These are phyloP conservation scores for Myotis pilosus DNA, from an alignment of 2,797 vertebrate genomes.

Conservation along the genomic window DNA sequence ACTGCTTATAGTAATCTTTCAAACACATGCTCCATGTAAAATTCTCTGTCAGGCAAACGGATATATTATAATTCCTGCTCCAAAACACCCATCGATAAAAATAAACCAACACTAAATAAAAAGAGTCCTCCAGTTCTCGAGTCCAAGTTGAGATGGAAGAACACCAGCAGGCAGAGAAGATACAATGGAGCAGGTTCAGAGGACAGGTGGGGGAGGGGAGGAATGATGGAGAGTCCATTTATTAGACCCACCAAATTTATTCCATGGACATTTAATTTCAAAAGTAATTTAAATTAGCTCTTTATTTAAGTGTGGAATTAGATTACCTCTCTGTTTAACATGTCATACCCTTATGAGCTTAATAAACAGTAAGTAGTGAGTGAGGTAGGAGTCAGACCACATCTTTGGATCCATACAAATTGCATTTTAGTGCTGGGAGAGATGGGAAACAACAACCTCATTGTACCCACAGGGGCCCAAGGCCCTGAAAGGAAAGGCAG, in stretches of 20 bases:
- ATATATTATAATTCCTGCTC: conserved; percentile 65
- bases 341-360: conserved; percentile 59
- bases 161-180: neutral
- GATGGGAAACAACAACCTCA: neutral
- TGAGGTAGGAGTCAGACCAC: neutral
- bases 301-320: conserved; percentile 75
- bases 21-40: conserved; percentile 69
- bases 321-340: conserved; percentile 62
- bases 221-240: conserved; percentile 22
- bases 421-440: neutral
- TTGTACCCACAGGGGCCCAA: neutral
- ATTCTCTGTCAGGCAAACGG: conserved; percentile 69
- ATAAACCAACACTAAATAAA: conserved; percentile 75
- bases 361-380: conserved; percentile 37
- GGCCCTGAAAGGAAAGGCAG: neutral
- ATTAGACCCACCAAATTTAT: conserved; percentile 62
- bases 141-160: neutral
- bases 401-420: conserved; percentile 44
- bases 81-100: conserved; percentile 68
- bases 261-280: conserved; percentile 69
- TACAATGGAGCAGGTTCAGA: neutral
- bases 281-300: conserved; percentile 74
- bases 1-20: conserved; percentile 78
- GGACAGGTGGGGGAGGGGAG: neutral
- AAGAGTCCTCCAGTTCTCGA: conserved; percentile 54